A percentile compares a stretch with the other conserved stretches of the same genome.
These are phyloP conservation scores for Synanceia verrucosa DNA, from an alignment of 2,797 vertebrate species.

Conservation along the genomic window DNA sequence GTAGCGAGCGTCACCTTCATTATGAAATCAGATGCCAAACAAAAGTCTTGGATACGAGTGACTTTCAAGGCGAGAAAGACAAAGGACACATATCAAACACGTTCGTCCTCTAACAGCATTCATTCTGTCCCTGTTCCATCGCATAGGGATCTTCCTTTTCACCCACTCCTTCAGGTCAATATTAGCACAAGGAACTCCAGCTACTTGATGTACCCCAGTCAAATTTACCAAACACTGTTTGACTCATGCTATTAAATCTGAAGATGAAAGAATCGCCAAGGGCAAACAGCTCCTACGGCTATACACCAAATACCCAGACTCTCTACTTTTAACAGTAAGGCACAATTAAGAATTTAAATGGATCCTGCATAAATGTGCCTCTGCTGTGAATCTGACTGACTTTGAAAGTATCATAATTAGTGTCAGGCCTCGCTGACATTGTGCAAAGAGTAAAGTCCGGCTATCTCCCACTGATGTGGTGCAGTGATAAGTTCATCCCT, in stretches of 20 bases:
- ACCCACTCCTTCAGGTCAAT: slow-evolving; percentile 70
- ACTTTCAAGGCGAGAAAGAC: slow-evolving; percentile 62
- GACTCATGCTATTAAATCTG: slow-evolving; percentile 69
- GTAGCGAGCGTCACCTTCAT: slow-evolving; percentile 35
- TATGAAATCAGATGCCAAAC: slow-evolving; percentile 64
- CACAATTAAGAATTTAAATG: slow-evolving; percentile 71
- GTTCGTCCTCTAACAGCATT: slow-evolving; percentile 47
- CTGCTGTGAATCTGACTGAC: slow-evolving; percentile 56
- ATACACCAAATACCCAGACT: slow-evolving; percentile 52
- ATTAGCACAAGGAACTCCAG: slow-evolving; percentile 75
- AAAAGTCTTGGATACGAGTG: slow-evolving; percentile 45
- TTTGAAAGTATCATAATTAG: slow-evolving; percentile 74
- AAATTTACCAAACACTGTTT: slow-evolving; percentile 77
- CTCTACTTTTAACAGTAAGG: slow-evolving; percentile 51
- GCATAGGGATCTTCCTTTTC: slow-evolving; percentile 56
- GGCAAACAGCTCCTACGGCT: slow-evolving; percentile 72
- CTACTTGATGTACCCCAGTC: slow-evolving; percentile 72
- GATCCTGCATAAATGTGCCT: slow-evolving; percentile 49
- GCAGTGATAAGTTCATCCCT: slow-evolving; percentile 45
- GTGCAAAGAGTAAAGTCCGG: slow-evolving; percentile 56
- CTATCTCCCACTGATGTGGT: slow-evolving; percentile 28
- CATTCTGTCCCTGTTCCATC: slow-evolving; percentile 36
- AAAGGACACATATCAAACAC: slow-evolving; percentile 68
- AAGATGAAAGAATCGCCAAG: slow-evolving; percentile 75
- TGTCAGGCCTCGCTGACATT: slow-evolving; percentile 49